Conservation (phyloP, 2,113 vertebrate genomes). For the Hyla sarda region DNA sequence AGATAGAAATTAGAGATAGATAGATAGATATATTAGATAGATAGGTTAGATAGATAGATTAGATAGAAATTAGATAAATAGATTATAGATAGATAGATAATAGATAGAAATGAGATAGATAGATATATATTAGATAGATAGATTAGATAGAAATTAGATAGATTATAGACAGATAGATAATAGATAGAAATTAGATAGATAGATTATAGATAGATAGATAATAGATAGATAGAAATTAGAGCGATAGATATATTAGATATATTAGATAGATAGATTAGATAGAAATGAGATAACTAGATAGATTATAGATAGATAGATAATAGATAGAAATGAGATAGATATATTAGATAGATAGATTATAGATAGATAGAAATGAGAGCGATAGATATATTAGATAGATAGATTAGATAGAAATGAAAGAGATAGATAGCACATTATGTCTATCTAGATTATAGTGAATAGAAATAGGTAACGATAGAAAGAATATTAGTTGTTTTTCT, state of each 20-base stretch:
- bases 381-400: neutral
- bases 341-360: constrained; percentile 17
- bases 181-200: neutral
- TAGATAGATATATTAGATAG: constrained; percentile 7
- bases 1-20: neutral
- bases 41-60: neutral
- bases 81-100: neutral
- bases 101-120: neutral
- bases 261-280: neutral
- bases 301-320: neutral
- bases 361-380: neutral
- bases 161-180: neutral
- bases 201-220: constrained; percentile 15
- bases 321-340: neutral
- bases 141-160: no score
- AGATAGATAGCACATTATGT: no score
- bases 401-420: neutral
- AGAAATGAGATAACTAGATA: no score
- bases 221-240: neutral
- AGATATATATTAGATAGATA: no score
- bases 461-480: no score
- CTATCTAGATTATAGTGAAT: no score
- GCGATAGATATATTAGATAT: neutral
- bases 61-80: neutral
- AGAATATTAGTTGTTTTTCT: no score